These are phyloP conservation scores for Spodoptera exigua DNA, from an alignment of 2,888 invertebrate genomes.

Conservation along the genomic window DNA sequence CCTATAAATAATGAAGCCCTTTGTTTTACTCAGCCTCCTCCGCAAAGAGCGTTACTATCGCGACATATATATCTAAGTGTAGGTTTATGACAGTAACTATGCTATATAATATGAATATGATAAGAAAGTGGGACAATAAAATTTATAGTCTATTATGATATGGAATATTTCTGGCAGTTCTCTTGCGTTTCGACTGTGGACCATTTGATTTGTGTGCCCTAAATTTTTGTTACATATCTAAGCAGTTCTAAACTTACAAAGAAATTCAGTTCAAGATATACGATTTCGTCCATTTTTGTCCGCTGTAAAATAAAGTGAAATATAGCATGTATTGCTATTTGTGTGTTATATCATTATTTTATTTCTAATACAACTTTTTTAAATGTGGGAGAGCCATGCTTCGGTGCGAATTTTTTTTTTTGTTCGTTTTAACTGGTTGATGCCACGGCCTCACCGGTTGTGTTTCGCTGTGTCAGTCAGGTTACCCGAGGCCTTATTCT, in stretches of 20 bases:
- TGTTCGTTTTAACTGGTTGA: too few relatives aligned
- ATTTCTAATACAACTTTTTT: background rate
- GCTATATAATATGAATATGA: constrained; percentile 36
- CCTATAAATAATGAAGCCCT: too few relatives aligned
- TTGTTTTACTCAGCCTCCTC: constrained; percentile 24
- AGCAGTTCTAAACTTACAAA: constrained; percentile 26
- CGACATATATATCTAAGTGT: constrained; percentile 26
- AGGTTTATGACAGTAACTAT: constrained; percentile 26
- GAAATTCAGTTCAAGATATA: constrained; percentile 2
- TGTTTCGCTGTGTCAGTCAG: too few relatives aligned
- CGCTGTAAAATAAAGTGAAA: background rate
- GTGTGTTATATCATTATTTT: too few relatives aligned
- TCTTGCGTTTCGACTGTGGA: constrained; percentile 28
- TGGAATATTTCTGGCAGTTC: constrained; percentile 44
- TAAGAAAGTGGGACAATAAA: constrained; percentile 48
- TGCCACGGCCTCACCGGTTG: too few relatives aligned
- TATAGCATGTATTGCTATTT: too few relatives aligned
- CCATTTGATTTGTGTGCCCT: constrained; percentile 48
- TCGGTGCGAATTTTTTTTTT: too few relatives aligned
- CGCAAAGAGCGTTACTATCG: constrained; percentile 23
- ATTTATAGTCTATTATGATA: constrained; percentile 57
- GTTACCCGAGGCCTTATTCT: too few relatives aligned
- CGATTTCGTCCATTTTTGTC: background rate
- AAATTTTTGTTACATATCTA: constrained; percentile 31
- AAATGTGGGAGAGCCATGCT: too few relatives aligned